Evolutionary conservation across 1,140 invertebrate genomes (phyloP).

Genomic region (Lucilia sericata): DNA sequence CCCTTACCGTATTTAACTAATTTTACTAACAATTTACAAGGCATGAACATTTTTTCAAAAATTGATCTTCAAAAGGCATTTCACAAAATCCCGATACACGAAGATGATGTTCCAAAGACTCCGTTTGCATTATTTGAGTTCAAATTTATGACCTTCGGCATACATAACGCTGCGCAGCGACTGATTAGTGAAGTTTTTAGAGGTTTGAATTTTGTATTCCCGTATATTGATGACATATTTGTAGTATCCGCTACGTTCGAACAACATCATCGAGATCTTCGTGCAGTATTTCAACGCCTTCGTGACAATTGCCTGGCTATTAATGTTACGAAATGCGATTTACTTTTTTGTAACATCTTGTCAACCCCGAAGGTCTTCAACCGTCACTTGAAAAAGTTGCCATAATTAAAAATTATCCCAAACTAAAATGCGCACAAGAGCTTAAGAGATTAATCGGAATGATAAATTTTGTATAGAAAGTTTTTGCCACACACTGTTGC

Average conservation of each 20-base stretch:
- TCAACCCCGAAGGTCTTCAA: not conserved
- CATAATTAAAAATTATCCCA: not conserved
- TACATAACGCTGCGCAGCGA: too few relatives aligned
- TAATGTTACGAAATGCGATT: too few relatives aligned
- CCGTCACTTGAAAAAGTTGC: not conserved
- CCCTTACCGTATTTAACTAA: too few relatives aligned
- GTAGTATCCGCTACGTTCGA: too few relatives aligned
- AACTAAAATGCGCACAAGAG: not conserved
- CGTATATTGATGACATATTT: not conserved
- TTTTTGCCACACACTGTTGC: not conserved
- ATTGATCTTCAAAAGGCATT: not conserved
- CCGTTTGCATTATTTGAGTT: not conserved
- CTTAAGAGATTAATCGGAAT: conserved; percentile 9
- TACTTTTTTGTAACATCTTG: not conserved
- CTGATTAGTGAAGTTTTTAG: not conserved
- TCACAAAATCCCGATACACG: not conserved
- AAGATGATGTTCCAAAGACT: not conserved
- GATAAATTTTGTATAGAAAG: too few relatives aligned
- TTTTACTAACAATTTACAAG: too few relatives aligned
- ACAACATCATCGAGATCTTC: not conserved
- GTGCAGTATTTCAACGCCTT: too few relatives aligned
- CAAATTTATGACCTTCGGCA: not conserved
- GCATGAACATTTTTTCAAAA: too few relatives aligned
- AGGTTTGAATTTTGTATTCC: not conserved
- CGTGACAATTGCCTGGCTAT: too few relatives aligned